Evolutionary conservation across 2,888 invertebrate species (phyloP), one percentile per base, ranked within the genome.

Genomic region (Caenorhabditis sp.): DNA sequence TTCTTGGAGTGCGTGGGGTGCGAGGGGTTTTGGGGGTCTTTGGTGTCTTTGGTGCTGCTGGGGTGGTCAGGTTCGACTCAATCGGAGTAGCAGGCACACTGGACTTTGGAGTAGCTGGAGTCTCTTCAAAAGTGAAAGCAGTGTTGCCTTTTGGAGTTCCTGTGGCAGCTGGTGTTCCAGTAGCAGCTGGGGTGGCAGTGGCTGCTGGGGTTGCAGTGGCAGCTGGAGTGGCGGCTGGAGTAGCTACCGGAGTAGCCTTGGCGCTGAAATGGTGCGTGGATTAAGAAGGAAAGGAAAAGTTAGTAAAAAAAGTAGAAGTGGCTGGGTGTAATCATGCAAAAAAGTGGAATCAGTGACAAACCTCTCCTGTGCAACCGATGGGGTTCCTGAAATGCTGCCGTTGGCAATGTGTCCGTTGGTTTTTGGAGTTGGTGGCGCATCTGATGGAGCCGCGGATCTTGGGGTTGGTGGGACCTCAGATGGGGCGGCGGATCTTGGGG

Each of bases 11-110:
- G 40, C 83, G 80, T 47, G 89, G 89, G 8, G 89, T 88, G 32
- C 83, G 85, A 32, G 89, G 89, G 15, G 88, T 89, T 79, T 83
- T 88, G 9, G 89, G 87, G 18, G 84, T 85, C 51, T 84, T 85
- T 35, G 85, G 87, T 22, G 87, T 84, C 72, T 87, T 89, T 35
- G 89, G 83, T n/a, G 88, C 88, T 4, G 88, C 86, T 74, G 78
- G 85, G 6, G 89, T 82, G 11, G 84, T 80, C 80, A 77, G 65
- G 22, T 64, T 69, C 1, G 69, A 76, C 15, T 74, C 76, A 15
- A 56, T 72, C 44, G 74, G 80, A 32, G 76, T 77, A 1, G 80
- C 68, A 44, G 80, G 77, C 6, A 82, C 83, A 55, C 84, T 78
- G 15, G 85, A 79, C 32, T 68, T 84, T 51, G 87, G 89, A 20